A percentile compares a stretch with the other conserved stretches of the same genome.
These are phyloP conservation scores for Drosophila miranda DNA, from an alignment of 1,140 invertebrate species.

Conservation along the genomic window DNA sequence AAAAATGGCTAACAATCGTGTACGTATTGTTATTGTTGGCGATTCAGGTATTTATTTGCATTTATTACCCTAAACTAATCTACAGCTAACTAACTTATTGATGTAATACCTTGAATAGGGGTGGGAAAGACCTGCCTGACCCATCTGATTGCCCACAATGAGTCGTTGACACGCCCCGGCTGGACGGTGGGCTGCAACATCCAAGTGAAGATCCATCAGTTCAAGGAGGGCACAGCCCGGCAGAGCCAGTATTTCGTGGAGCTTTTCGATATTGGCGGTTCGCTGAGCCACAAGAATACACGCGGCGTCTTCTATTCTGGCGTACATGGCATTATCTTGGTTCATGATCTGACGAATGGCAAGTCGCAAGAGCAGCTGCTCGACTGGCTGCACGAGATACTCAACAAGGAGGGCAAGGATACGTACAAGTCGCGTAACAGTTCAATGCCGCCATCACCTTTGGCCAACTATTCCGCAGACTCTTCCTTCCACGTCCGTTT, in stretches of 20 bases:
- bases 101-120: conserved; percentile 83
- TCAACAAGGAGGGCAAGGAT: conserved; percentile 89
- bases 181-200: conserved; percentile 98
- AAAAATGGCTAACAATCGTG: conserved; percentile 75
- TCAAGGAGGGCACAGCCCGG: conserved; percentile 95
- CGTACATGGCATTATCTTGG: conserved; percentile 96
- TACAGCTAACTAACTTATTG: neutral
- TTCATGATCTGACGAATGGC: conserved; percentile 97
- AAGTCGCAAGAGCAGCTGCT: conserved; percentile 97
- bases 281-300: conserved; percentile 94
- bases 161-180: conserved; percentile 91
- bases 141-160: conserved; percentile 94
- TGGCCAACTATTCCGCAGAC: conserved; percentile 31
- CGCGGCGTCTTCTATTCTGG: conserved; percentile 96
- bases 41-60: conserved; percentile 90
- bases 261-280: conserved; percentile 98
- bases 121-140: conserved; percentile 98
- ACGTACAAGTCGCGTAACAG: conserved; percentile 48
- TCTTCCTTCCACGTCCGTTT: conserved; percentile 86
- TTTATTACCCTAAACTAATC: neutral
- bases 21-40: conserved; percentile 94
- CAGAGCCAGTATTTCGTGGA: conserved; percentile 97
- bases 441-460: conserved; percentile 38
- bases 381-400: conserved; percentile 95
- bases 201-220: conserved; percentile 97